Percentiles rank a stretch among this genome's conserved stretches.
Evolutionary conservation across 2,888 invertebrate species (phyloP).

Genomic region (Callinectes sapidus): DNA sequence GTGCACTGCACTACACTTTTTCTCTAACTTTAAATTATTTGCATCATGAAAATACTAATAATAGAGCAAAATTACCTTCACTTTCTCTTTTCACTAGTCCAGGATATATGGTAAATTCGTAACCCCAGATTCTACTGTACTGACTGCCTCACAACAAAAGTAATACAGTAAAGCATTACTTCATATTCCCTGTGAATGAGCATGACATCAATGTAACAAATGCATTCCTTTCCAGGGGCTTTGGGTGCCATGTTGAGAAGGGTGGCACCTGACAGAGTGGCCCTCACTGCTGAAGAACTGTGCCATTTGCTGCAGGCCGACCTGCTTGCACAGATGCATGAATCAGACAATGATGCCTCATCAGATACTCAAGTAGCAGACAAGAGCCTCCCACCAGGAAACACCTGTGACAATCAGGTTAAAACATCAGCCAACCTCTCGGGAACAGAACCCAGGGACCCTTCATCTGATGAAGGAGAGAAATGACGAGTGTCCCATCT

Average conservation of each 20-base stretch:
- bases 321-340: constrained; percentile 58
- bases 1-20: too few species aligned
- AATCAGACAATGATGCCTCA: constrained; percentile 48
- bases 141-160: too few species aligned
- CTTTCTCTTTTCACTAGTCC: too few species aligned
- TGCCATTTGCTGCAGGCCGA: constrained; percentile 65
- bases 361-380: not conserved
- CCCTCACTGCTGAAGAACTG: constrained; percentile 61
- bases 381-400: not conserved
- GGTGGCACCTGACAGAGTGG: constrained; percentile 60
- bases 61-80: too few species aligned
- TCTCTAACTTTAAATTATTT: too few species aligned
- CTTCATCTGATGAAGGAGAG: constrained; percentile 43
- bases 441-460: not conserved
- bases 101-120: too few species aligned
- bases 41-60: too few species aligned
- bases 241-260: constrained; percentile 61
- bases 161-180: too few species aligned
- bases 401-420: not conserved
- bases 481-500: not conserved
- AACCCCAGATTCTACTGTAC: too few species aligned
- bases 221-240: constrained; percentile 45
- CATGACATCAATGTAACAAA: not conserved
- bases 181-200: too few species aligned
- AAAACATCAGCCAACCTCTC: not conserved